Conservation (phyloP, 2,888 invertebrate species). For the Nephrotoma flavescens region DNA sequence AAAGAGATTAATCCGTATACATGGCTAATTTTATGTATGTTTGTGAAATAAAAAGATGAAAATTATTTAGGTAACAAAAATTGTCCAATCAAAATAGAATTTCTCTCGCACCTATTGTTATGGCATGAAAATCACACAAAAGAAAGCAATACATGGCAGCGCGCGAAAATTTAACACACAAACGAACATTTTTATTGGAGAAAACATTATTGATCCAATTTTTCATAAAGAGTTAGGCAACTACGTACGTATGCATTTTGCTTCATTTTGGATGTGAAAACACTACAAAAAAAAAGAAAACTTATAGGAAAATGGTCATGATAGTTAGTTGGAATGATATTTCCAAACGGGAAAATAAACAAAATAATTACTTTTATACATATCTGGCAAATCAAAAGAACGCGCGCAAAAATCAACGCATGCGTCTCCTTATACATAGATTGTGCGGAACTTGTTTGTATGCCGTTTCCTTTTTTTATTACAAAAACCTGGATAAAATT, state of each 20-base stretch:
- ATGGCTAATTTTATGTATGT: background rate
- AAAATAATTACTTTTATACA: background rate
- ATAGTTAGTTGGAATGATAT: background rate
- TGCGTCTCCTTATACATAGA: background rate
- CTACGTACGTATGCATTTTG: background rate
- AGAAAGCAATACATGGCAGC: background rate
- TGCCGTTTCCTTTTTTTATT: background rate
- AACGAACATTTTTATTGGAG: background rate
- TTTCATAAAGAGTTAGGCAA: background rate
- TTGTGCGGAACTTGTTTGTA: background rate
- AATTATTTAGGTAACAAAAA: background rate
- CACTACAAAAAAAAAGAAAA: background rate
- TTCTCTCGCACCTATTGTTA: background rate
- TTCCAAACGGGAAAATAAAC: background rate
- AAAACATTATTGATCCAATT: background rate
- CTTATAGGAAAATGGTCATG: background rate
- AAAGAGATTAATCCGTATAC: background rate
- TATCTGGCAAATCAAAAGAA: background rate
- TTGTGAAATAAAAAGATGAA: background rate
- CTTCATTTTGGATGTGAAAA: background rate
- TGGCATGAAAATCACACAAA: background rate
- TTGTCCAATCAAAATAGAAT: background rate
- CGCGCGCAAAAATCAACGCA: background rate
- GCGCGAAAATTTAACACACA: background rate
- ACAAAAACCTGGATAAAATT: background rate